These are phyloP conservation scores for Terebella lapidaria DNA, from an alignment of 2,888 invertebrate genomes.

Conservation along the genomic window DNA sequence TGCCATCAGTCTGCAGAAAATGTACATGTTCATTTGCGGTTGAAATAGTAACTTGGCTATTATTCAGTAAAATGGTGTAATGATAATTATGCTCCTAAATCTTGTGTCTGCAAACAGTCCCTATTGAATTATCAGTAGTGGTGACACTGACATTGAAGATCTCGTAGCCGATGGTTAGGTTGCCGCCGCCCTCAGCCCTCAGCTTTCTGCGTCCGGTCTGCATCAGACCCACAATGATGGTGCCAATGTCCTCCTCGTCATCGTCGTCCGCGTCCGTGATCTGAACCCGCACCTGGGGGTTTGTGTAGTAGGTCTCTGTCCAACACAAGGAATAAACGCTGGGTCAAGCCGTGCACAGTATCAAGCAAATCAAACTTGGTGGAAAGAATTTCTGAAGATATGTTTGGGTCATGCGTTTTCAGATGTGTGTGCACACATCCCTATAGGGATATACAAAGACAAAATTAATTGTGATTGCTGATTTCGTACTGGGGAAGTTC, in stretches of 20 bases:
- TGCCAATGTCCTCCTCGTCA: conserved; percentile 84
- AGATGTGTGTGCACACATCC: no score
- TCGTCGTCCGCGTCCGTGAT: conserved; percentile 51
- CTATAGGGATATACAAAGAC: no score
- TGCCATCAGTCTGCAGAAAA: neutral
- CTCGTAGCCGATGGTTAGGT: conserved; percentile 27
- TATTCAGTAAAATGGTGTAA: neutral
- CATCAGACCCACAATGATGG: conserved; percentile 90
- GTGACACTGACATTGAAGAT: conserved; percentile 13
- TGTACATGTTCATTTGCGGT: no score
- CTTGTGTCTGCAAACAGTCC: no score
- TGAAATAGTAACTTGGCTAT: neutral
- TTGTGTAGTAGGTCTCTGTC: conserved; percentile 46
- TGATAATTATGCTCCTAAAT: neutral
- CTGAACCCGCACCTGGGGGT: conserved; percentile 48
- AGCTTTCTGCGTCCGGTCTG: conserved; percentile 84
- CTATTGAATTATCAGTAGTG: no score
- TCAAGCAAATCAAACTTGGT: no score
- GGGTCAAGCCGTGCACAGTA: neutral
- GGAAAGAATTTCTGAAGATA: no score
- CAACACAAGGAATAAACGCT: neutral
- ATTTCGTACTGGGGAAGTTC: conserved; percentile 62
- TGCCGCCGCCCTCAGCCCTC: conserved; percentile 9
- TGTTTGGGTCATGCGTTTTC: no score
- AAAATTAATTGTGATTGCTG: no score